phyloP scores from a whole-genome alignment of 2,113 vertebrate species.

The Bagarius yarrelli region DNA sequence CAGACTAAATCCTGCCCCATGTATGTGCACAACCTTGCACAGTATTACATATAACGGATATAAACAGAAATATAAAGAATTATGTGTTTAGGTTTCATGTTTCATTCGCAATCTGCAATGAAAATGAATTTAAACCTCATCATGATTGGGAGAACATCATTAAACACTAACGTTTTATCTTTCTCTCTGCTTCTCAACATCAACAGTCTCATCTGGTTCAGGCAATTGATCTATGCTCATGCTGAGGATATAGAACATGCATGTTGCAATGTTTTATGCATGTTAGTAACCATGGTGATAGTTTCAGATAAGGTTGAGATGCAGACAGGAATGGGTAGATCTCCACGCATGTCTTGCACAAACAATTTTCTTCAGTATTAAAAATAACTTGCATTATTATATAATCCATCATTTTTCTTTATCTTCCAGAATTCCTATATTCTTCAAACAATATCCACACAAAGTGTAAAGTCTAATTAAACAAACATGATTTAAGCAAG shows the following conservation, averaged over 20 bases:
- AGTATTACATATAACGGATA: background rate
- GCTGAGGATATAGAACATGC: background rate
- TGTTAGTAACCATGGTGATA: slow-evolving; percentile 40
- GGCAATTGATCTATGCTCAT: slow-evolving; percentile 12
- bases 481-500: background rate
- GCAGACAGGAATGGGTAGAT: background rate
- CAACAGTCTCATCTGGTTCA: slow-evolving; percentile 18
- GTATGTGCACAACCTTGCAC: background rate
- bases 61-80: background rate
- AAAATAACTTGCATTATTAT: background rate
- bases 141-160: slow-evolving; percentile 54
- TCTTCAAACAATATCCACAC: background rate
- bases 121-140: background rate
- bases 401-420: background rate
- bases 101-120: background rate
- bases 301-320: slow-evolving; percentile 26
- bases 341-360: background rate
- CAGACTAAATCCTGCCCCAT: background rate
- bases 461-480: background rate
- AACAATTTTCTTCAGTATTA: slow-evolving; percentile 2
- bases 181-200: slow-evolving; percentile 4
- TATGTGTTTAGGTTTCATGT: background rate
- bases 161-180: slow-evolving; percentile 28
- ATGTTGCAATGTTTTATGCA: slow-evolving; percentile 12
- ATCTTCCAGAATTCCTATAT: background rate